Conservation (phyloP, 2,888 invertebrate species). For the Heliconius ismenius region DNA sequence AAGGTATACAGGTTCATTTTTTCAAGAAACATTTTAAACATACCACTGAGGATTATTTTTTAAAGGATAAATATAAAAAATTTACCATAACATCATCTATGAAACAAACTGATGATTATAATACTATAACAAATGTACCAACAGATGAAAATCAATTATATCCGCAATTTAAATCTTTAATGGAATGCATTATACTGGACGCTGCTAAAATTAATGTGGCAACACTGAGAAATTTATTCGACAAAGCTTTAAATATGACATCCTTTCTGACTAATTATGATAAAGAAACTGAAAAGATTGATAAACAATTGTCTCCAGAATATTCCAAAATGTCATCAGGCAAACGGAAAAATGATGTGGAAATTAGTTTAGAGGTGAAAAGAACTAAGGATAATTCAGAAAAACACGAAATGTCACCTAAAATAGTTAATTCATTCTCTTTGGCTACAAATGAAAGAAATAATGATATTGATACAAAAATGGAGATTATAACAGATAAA, state of each 20-base stretch:
- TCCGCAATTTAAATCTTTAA: conserved; percentile 57
- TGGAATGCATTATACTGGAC: conserved; percentile 53
- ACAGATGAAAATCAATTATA: conserved; percentile 51
- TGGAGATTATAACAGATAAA: not conserved
- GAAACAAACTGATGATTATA: conserved; percentile 43
- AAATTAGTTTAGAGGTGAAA: conserved; percentile 1
- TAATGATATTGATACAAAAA: conserved; percentile 7
- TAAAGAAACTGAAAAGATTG: conserved; percentile 42
- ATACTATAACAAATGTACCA: conserved; percentile 29
- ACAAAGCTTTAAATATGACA: conserved; percentile 62
- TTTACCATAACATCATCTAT: conserved; percentile 52
- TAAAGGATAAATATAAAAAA: conserved; percentile 51
- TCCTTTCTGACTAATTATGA: conserved; percentile 52
- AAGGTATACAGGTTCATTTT: conserved; percentile 60
- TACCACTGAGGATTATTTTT: conserved; percentile 42
- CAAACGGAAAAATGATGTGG: conserved; percentile 27
- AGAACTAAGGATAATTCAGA: not conserved
- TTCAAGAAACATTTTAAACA: conserved; percentile 60
- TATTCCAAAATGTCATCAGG: conserved; percentile 10
- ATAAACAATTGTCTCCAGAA: conserved; percentile 46
- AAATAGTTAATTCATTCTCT: conserved; percentile 45
- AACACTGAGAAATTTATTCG: conserved; percentile 53
- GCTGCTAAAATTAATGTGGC: conserved; percentile 53
- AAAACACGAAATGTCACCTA: conserved; percentile 37
- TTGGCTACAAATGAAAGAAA: conserved; percentile 34